These are phyloP conservation scores for Drosophila ogumai DNA, from an alignment of 1,140 invertebrate species.

Conservation along the genomic window DNA sequence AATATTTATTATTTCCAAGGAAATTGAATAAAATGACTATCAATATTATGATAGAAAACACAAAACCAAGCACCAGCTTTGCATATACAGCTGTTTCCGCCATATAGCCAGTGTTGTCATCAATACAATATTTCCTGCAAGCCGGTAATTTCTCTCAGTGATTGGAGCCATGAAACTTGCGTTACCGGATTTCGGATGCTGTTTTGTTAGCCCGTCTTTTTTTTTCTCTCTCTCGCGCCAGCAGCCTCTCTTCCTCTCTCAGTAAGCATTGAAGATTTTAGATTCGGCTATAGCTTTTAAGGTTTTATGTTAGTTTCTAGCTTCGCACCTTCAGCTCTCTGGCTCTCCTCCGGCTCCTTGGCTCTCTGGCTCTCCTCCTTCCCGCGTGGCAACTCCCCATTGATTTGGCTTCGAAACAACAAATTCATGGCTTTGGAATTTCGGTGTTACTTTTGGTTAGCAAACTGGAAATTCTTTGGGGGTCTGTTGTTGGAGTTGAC, in stretches of 20 bases:
- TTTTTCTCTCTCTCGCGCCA: neutral
- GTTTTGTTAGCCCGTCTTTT: slow-evolving; percentile 28
- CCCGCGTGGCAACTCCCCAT: slow-evolving; percentile 35
- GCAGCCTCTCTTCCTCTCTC: slow-evolving; percentile 8
- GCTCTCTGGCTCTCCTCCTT: slow-evolving; percentile 4
- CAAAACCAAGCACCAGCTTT: neutral
- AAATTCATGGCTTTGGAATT: slow-evolving; percentile 70
- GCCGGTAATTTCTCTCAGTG: slow-evolving; percentile 9
- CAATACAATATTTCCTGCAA: neutral
- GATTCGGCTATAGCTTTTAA: slow-evolving; percentile 30
- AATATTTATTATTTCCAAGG: neutral
- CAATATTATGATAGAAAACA: neutral
- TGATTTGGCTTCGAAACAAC: slow-evolving; percentile 69
- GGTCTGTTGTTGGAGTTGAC: slow-evolving; percentile 54
- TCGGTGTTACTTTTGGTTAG: slow-evolving; percentile 24
- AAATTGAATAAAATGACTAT: neutral
- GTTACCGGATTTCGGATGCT: slow-evolving; percentile 80
- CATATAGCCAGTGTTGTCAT: no score
- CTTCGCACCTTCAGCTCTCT: slow-evolving; percentile 16
- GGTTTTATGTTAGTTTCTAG: slow-evolving; percentile 28
- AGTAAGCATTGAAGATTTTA: slow-evolving; percentile 36
- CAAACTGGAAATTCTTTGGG: slow-evolving; percentile 77
- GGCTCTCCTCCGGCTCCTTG: no score
- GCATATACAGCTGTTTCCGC: neutral
- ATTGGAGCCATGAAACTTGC: slow-evolving; percentile 73